phyloP scores from a whole-genome alignment of 2,113 vertebrate genomes.

The Oncorhynchus gorbuscha region DNA sequence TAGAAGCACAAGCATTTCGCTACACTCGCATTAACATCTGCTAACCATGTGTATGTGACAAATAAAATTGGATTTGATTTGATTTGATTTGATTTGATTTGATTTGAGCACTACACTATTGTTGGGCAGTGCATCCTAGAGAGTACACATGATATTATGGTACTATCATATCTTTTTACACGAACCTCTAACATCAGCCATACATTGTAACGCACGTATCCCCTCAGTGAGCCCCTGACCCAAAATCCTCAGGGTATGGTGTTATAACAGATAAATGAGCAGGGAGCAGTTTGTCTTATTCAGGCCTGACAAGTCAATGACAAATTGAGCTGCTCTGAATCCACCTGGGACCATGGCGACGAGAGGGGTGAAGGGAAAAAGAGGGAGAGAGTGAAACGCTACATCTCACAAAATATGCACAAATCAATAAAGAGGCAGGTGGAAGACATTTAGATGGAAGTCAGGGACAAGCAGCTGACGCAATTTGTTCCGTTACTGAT shows the following conservation, averaged over 20 bases:
- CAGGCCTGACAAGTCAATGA: constrained; percentile 27
- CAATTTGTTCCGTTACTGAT: constrained; percentile 6
- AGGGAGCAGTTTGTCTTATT: constrained; percentile 31
- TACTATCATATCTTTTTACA: not conserved
- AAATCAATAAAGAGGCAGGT: constrained; percentile 26
- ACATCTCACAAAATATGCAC: constrained; percentile 1
- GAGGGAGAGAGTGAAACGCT: not conserved
- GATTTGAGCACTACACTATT: not conserved
- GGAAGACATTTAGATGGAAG: not conserved
- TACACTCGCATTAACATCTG: too few species aligned
- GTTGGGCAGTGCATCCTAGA: not conserved
- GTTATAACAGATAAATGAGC: constrained; percentile 23
- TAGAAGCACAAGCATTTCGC: too few species aligned
- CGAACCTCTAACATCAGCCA: not conserved
- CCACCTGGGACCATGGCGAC: constrained; percentile 17
- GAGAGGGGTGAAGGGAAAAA: constrained; percentile 9
- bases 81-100: too few species aligned
- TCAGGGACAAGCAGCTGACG: constrained; percentile 5
- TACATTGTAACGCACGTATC: not conserved
- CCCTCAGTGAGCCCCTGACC: not conserved
- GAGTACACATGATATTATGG: not conserved
- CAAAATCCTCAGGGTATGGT: not conserved
- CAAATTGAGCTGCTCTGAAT: constrained; percentile 20
- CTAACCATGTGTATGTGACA: too few species aligned
- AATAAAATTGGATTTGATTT: too few species aligned